Evolutionary conservation across 92 coral and sea anemone genomes (phyloP), one percentile per base, ranked within the genome.

Genomic region (Scolanthus callimorphus): DNA sequence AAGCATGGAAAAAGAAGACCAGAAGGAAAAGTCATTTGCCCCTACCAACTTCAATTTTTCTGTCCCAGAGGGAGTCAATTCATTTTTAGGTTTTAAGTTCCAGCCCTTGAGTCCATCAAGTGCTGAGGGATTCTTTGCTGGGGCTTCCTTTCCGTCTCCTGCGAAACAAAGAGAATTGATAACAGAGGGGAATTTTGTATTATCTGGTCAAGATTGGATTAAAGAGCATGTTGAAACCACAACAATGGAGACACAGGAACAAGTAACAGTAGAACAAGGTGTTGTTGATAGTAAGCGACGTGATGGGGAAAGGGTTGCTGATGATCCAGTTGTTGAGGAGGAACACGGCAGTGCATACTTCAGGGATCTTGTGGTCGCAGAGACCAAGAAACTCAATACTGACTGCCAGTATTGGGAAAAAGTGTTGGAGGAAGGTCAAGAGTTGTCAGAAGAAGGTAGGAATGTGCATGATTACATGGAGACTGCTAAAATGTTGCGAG

Each of bases 61-160:
- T 20, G 92, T 70, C 0, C 98, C 98, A 3, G 39, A 63, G 31
- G 98, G 98, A 15, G 69, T 92, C 19, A 63, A 65, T 27, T 74
- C 92, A 17, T 92, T 92, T 62, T 55, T 44, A 11, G 56, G 72
- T 1, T 92, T 92, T 69, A 77, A 67, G 30, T 88, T 92, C 65
- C 64, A 76, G 53, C 98, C 98, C 0, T 79, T 92, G 23, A 88
- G 92, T 21, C 96, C 98, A 17, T 49, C 49, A 52, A 92, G 98
- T 52, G 85, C 96, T 8, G 67, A 63, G 15, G 74, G 68, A 25
- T 91, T 91, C 49, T 87, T 76, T 39, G 71, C 86, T 23, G 61
- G 88, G 25, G 29, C 78, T 0, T 53, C 80, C 13, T 55, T 83
- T 31, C 57, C 73, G 20, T 71, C 81, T 20, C 88, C 86, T 25